Conservation (phyloP, 2,113 vertebrate species). For the Dunckerocampus dactyliophorus region DNA sequence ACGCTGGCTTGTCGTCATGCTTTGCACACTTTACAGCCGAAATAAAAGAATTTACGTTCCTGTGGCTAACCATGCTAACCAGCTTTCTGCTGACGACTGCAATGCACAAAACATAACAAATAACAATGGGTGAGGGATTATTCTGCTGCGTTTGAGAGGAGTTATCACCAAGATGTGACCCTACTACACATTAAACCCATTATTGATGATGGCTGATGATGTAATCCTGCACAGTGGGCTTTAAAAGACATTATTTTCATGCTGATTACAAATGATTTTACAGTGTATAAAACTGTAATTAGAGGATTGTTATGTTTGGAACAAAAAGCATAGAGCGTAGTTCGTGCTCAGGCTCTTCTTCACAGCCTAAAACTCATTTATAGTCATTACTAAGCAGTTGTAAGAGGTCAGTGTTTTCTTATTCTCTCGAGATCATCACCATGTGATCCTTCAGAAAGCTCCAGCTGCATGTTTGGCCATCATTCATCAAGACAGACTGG, state of each 20-base stretch:
- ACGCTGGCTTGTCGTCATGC: not conserved
- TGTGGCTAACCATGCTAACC: not conserved
- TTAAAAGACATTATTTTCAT: slow-evolving; percentile 23
- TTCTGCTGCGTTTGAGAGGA: not conserved
- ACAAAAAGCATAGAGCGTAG: slow-evolving; percentile 11
- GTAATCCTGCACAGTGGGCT: not conserved
- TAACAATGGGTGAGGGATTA: not conserved
- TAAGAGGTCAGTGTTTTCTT: slow-evolving; percentile 22
- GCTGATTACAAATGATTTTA: slow-evolving; percentile 41
- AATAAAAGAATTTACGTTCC: not conserved
- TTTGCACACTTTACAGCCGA: not conserved
- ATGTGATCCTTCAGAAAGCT: slow-evolving; percentile 22
- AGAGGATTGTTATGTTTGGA: slow-evolving; percentile 35
- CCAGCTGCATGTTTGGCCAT: slow-evolving; percentile 25
- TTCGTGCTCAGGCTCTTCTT: slow-evolving; percentile 7
- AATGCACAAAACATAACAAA: not conserved
- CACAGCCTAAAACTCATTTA: slow-evolving; percentile 9
- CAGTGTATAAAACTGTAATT: slow-evolving; percentile 18
- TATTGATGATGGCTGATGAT: not conserved
- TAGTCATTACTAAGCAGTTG: slow-evolving; percentile 17
- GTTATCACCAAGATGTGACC: not conserved
- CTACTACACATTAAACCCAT: not conserved
- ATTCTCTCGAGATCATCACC: slow-evolving; percentile 21
- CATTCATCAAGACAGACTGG: slow-evolving; percentile 22
- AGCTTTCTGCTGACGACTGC: not conserved